Conservation (phyloP, 2,113 vertebrate species). For the Petrocephalus zakoni region DNA sequence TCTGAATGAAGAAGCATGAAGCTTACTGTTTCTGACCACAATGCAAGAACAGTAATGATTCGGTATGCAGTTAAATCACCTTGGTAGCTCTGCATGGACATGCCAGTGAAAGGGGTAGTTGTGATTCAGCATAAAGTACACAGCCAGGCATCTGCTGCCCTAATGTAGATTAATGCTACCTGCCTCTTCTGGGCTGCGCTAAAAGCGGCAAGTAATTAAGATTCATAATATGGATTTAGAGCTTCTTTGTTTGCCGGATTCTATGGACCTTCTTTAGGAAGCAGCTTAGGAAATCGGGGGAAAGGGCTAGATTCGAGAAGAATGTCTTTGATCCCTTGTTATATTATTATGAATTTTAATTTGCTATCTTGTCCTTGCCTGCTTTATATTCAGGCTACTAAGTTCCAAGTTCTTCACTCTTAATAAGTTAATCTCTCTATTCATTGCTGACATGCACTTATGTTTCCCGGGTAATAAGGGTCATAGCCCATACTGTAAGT, state of each 20-base stretch:
- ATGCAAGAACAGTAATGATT: not conserved
- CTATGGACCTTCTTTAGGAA: slow-evolving; percentile 67
- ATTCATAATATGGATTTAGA: slow-evolving; percentile 75
- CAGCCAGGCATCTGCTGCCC: slow-evolving; percentile 57
- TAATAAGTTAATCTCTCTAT: slow-evolving; percentile 62
- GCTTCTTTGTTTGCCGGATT: slow-evolving; percentile 67
- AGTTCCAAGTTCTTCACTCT: slow-evolving; percentile 47
- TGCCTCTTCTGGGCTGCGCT: slow-evolving; percentile 69
- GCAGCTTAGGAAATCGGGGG: not conserved
- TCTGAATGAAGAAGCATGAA: not conserved
- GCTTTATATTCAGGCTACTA: slow-evolving; percentile 15
- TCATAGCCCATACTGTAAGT: slow-evolving; percentile 28
- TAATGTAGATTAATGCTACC: slow-evolving; percentile 88
- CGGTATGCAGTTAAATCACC: slow-evolving; percentile 21
- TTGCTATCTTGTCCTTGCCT: not conserved
- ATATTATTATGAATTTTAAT: slow-evolving; percentile 3
- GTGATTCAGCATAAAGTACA: slow-evolving; percentile 71
- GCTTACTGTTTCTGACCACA: not conserved
- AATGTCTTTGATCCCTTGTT: slow-evolving; percentile 45
- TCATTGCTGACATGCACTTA: slow-evolving; percentile 60
- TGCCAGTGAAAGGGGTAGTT: slow-evolving; percentile 50
- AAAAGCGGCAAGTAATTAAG: slow-evolving; percentile 82
- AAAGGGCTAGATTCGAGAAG: slow-evolving; percentile 25
- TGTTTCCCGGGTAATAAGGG: slow-evolving; percentile 44
- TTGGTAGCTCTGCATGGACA: slow-evolving; percentile 50